Percentiles rank a stretch among this genome's conserved stretches.
Conservation (phyloP, 2,113 vertebrate genomes). For the Tragelaphus buxtoni region DNA sequence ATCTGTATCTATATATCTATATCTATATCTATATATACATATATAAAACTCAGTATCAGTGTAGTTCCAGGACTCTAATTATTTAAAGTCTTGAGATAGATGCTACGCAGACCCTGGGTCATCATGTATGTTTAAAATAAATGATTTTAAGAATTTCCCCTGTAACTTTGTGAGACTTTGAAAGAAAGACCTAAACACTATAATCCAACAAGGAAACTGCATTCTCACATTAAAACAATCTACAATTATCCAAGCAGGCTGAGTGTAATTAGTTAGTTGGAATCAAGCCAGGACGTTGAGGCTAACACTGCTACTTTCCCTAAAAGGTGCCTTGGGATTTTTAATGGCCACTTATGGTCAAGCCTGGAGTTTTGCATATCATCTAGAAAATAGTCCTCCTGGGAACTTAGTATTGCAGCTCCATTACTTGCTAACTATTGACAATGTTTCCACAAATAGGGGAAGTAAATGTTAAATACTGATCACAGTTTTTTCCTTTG, state of each 20-base stretch:
- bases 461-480: background rate
- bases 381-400: constrained; percentile 39
- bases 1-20: too few relatives aligned
- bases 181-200: background rate
- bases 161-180: background rate
- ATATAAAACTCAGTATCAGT: background rate
- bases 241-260: background rate
- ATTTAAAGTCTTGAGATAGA: background rate
- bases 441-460: background rate
- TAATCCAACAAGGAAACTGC: background rate
- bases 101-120: background rate
- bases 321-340: constrained; percentile 51
- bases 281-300: constrained; percentile 28
- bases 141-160: background rate
- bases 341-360: constrained; percentile 63
- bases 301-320: constrained; percentile 28
- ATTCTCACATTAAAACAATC: constrained; percentile 14
- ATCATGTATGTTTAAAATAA: background rate
- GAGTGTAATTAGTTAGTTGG: constrained; percentile 48
- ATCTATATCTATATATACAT: too few relatives aligned
- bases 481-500: background rate
- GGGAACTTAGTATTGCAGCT: background rate
- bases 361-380: constrained; percentile 43
- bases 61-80: background rate
- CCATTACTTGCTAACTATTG: constrained; percentile 31